Evolutionary conservation across 2,797 vertebrate species (phyloP).

Genomic region (Amblyopsis hoosieri): DNA sequence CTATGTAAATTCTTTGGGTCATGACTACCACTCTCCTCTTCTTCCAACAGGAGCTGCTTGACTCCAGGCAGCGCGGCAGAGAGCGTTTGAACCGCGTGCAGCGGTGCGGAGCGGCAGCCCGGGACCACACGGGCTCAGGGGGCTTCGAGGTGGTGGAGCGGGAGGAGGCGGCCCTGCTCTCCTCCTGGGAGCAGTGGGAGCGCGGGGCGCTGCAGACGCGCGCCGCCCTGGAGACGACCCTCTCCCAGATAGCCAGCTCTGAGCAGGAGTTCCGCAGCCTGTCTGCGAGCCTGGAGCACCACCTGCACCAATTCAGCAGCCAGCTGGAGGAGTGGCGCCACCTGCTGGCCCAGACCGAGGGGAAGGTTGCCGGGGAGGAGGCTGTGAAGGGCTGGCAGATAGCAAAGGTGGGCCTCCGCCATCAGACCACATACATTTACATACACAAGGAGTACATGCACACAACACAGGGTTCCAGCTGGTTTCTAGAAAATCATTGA

Average conservation of each 20-base stretch:
- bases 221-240: slow-evolving; percentile 79
- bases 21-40: slow-evolving; percentile 1
- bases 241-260: slow-evolving; percentile 87
- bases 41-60: slow-evolving; percentile 92
- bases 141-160: slow-evolving; percentile 86
- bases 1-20: not conserved
- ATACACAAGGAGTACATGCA: too few species aligned
- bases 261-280: slow-evolving; percentile 87
- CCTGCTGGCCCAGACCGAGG: slow-evolving; percentile 76
- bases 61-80: slow-evolving; percentile 86
- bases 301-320: slow-evolving; percentile 74
- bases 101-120: slow-evolving; percentile 79
- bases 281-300: slow-evolving; percentile 83
- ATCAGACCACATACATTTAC: not conserved
- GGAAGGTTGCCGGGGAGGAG: slow-evolving; percentile 83
- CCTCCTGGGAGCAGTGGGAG: slow-evolving; percentile 93
- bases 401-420: slow-evolving; percentile 79
- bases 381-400: slow-evolving; percentile 87
- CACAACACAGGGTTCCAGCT: too few species aligned
- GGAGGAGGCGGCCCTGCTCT: slow-evolving; percentile 86
- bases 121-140: slow-evolving; percentile 83
- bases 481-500: too few species aligned
- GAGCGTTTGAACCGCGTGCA: slow-evolving; percentile 87
- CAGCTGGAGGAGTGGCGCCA: slow-evolving; percentile 80
- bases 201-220: slow-evolving; percentile 80